Percentiles rank a stretch among this genome's conserved stretches.
Evolutionary conservation across 2,888 invertebrate species (phyloP).

Genomic region (Ariolimax columbianus): DNA sequence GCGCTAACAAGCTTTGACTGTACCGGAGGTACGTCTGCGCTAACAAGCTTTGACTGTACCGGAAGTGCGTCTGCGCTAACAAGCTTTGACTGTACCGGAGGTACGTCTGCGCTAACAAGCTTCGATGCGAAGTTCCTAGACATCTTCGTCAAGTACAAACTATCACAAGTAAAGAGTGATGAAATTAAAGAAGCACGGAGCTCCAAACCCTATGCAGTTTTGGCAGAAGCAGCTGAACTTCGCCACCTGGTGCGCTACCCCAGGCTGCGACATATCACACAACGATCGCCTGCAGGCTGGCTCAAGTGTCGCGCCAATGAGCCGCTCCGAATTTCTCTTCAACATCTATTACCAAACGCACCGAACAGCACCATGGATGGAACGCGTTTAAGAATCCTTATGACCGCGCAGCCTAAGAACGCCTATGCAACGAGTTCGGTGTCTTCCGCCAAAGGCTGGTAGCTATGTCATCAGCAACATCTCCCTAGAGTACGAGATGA

Average conservation of each 20-base stretch:
- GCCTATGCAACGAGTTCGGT: neutral
- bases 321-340: neutral
- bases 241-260: neutral
- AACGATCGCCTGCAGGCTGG: neutral
- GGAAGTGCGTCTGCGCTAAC: no score
- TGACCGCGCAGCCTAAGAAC: neutral
- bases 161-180: neutral
- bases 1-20: no score
- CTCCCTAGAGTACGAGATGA: conserved; percentile 4
- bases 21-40: no score
- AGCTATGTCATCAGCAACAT: conserved; percentile 4
- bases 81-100: no score
- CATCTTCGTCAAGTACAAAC: neutral
- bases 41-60: no score
- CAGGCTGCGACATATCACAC: neutral
- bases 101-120: no score
- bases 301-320: neutral
- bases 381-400: neutral
- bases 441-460: neutral
- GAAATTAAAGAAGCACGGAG: neutral
- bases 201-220: neutral
- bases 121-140: no score
- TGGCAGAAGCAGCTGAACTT: conserved; percentile 18
- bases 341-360: neutral
- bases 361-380: neutral